Base-by-base conservation (phyloP, 1,140 invertebrate species). In the Reticulitermes speratus region DNA sequence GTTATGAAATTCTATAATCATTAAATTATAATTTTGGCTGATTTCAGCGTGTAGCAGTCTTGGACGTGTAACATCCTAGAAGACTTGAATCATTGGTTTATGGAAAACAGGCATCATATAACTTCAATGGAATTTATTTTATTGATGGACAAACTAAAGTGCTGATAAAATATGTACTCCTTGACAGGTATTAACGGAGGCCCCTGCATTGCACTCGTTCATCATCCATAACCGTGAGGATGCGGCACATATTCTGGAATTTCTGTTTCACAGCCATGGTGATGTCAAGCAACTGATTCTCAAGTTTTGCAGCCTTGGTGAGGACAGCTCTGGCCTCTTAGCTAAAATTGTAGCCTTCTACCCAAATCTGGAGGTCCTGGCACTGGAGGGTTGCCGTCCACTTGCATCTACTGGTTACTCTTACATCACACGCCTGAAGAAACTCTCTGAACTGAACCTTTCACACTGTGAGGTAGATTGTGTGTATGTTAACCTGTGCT, bases 391-490 rank as follows among this genome's bases (percentile, higher is more conserved):
- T 14, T 84, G 45, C 3, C n/a, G 44, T 19, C n/a, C 84, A 12
- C 55, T 84, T n/a, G 48, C 84, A 14, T 23, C 3, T 48, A 38
- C 25, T 84, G 84, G 45, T 12, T 84, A 48, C 21, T n/a, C 55
- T 11, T 21, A 16, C n/a, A 84, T 84, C 9, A 3, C 55, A 32
- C 45, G 84, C 19, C 55, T 84, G 12, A 21, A 84, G 84, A 84
- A 84, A 84, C 48, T 84, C 14, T 32, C 30, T 5, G 55, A 14
- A 21, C 84, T 84, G 12, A 32, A 44, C 25, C 84, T 84, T 11
- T 84, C 84, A n/a, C 55, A 84, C 23, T 84, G 84, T 59, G 44
- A 84, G 84, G 84, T 84, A 84, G 45, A 55, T 44, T 48, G 7
- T 11, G 6, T 82, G 30, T 16, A 48, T 48, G 7, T 48, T 16